phyloP scores from a whole-genome alignment of 2,113 vertebrate genomes.

The Atrichornis clamosus region DNA sequence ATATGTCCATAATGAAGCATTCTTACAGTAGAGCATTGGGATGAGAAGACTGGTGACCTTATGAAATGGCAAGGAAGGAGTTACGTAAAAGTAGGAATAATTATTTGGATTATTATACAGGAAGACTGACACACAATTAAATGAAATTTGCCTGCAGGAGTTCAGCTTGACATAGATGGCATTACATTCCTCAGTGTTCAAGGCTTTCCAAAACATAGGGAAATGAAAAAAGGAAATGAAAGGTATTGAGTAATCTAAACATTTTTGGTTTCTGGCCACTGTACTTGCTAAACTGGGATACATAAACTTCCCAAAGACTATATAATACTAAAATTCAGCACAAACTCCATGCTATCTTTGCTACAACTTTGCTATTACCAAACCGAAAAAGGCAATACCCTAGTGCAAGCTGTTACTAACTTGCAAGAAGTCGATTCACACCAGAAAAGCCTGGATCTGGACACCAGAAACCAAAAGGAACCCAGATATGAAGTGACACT shows the following conservation, averaged over 20 bases:
- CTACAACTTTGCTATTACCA: not conserved
- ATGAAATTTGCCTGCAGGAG: not conserved
- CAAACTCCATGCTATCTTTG: not conserved
- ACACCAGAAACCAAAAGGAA: not conserved
- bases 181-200: constrained; percentile 51
- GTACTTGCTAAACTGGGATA: constrained; percentile 64
- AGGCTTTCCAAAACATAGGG: constrained; percentile 71
- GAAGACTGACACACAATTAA: not conserved
- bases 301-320: constrained; percentile 60
- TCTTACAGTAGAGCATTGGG: not conserved
- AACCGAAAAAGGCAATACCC: not conserved
- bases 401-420: not conserved
- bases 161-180: constrained; percentile 13
- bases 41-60: not conserved
- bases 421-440: not conserved
- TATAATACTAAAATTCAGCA: constrained; percentile 59
- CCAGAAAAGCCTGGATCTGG: not conserved
- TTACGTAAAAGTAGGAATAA: not conserved
- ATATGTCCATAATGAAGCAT: not conserved
- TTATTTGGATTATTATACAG: not conserved
- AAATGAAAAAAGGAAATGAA: constrained; percentile 82
- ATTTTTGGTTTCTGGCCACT: constrained; percentile 70
- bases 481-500: not conserved
- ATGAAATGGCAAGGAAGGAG: not conserved
- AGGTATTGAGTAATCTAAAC: constrained; percentile 73